Evolutionary conservation across 1,140 invertebrate genomes (phyloP).

Genomic region (Diuraphis noxia): DNA sequence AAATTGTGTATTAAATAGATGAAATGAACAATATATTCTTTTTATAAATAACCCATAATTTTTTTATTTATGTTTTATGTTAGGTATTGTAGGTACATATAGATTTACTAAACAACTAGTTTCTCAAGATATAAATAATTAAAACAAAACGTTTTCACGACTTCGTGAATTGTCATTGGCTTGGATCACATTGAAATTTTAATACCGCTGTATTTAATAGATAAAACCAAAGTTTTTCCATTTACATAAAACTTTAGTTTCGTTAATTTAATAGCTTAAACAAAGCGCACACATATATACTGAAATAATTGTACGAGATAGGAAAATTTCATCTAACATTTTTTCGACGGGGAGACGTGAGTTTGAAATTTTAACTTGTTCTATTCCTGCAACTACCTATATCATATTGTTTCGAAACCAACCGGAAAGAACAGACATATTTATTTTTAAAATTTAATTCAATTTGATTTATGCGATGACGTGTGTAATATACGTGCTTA

Average conservation of each 20-base stretch:
- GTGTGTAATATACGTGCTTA: background rate
- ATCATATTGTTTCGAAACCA: background rate
- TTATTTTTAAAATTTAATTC: background rate
- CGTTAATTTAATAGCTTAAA: background rate
- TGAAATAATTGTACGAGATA: background rate
- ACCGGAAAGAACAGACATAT: background rate
- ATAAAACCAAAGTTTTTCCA: slow-evolving; percentile 17
- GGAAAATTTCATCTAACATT: background rate
- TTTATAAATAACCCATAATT: background rate
- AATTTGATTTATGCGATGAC: background rate
- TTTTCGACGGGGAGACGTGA: background rate
- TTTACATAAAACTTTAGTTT: slow-evolving; percentile 19
- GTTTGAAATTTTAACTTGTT: background rate
- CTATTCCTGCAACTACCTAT: background rate
- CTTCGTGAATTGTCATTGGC: background rate
- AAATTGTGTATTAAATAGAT: background rate
- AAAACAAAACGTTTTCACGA: slow-evolving; percentile 11
- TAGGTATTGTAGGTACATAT: background rate
- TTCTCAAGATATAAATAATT: background rate
- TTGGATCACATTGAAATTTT: slow-evolving; percentile 5
- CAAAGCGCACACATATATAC: background rate
- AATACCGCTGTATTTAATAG: background rate
- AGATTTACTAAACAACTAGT: background rate
- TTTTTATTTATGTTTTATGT: slow-evolving; percentile 25
- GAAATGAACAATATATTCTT: background rate